Conservation (phyloP, 1,140 invertebrate genomes). For the Drosophila ohnishii region DNA sequence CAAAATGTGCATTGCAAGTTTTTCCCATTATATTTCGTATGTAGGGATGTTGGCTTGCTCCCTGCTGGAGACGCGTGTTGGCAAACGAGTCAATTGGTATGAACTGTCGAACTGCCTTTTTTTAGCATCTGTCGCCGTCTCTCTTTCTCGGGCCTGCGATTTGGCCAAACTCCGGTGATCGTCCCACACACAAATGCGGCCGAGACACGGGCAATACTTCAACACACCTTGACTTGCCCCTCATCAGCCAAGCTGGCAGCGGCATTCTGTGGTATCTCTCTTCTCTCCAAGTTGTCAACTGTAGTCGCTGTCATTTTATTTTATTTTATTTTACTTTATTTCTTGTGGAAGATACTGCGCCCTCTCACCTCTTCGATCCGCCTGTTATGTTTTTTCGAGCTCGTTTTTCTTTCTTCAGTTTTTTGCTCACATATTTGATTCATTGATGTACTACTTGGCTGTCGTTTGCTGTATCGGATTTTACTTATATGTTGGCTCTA, state of each 20-base stretch:
- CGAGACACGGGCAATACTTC: conserved; percentile 36
- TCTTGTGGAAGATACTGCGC: conserved; percentile 58
- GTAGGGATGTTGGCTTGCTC: conserved; percentile 14
- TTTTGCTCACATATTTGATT: conserved; percentile 63
- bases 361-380: conserved; percentile 64
- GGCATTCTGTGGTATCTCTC: conserved; percentile 40
- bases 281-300: conserved; percentile 58
- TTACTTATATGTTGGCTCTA: conserved; percentile 8
- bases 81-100: conserved; percentile 72
- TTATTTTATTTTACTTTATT: conserved; percentile 19
- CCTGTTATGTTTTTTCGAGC: conserved; percentile 8
- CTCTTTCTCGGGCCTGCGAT: conserved; percentile 45
- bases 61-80: conserved; percentile 63
- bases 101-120: conserved; percentile 63
- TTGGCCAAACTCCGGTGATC: conserved; percentile 57
- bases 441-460: conserved; percentile 77
- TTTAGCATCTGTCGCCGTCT: conserved; percentile 18
- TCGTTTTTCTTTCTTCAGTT: conserved; percentile 31
- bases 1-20: conserved; percentile 33
- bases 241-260: conserved; percentile 34
- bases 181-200: conserved; percentile 67
- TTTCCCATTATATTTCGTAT: conserved; percentile 20
- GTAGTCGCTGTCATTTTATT: conserved; percentile 30
- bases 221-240: conserved; percentile 60
- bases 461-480: conserved; percentile 37